A percentile compares a stretch with the other conserved stretches of the same genome.
Evolutionary conservation across 2,113 vertebrate species (phyloP).

Genomic region (Pseudorectes ferrugineus): DNA sequence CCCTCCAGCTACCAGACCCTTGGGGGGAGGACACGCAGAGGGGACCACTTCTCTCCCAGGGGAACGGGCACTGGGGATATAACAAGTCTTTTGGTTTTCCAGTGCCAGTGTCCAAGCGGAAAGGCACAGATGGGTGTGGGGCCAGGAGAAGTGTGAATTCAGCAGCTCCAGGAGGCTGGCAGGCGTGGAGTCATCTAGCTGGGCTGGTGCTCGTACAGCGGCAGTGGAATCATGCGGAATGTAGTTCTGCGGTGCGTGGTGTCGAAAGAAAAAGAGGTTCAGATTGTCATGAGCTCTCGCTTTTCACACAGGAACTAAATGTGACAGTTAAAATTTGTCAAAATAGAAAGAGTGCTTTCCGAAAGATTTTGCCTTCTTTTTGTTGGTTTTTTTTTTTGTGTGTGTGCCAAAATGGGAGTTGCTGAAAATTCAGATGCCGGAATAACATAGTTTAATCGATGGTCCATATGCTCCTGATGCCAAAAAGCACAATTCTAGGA

Average conservation of each 20-base stretch:
- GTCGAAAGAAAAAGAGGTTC: fast-evolving
- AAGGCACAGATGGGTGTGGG: too few relatives aligned
- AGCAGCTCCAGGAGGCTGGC: not conserved
- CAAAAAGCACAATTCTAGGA: not conserved
- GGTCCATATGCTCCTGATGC: not conserved
- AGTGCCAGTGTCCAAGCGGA: fast-evolving
- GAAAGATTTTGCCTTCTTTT: not conserved
- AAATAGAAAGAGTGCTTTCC: not conserved
- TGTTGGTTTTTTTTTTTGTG: too few relatives aligned
- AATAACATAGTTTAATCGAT: not conserved
- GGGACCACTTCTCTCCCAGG: fast-evolving
- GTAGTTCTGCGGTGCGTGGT: fast-evolving
- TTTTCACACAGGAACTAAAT: not conserved
- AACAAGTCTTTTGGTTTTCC: too few relatives aligned
- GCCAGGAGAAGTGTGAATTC: not conserved
- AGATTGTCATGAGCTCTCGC: not conserved
- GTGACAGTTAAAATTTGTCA: not conserved
- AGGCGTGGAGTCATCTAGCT: fast-evolving
- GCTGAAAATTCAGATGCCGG: not conserved
- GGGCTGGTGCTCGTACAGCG: fast-evolving
- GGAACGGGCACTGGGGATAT: fast-evolving
- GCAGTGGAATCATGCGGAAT: not conserved
- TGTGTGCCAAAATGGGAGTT: not conserved
- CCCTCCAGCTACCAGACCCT: too few relatives aligned
- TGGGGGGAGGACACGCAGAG: fast-evolving